Conservation (phyloP, 2,888 invertebrate species). For the Lucinisca nassula region DNA sequence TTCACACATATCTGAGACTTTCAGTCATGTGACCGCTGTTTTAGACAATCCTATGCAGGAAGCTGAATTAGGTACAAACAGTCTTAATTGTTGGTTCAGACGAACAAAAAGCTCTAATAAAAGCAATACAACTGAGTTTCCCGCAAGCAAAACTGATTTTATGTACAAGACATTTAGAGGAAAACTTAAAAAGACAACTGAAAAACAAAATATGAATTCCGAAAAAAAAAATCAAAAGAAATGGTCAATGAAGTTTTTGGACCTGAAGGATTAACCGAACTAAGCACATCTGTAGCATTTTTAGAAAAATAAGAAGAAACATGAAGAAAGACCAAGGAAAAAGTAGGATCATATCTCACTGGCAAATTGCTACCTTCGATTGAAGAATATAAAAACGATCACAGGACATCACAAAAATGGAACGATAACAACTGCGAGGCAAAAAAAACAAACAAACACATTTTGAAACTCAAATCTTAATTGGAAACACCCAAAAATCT, state of each 20-base stretch:
- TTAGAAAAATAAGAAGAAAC: not conserved
- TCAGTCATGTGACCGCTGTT: conserved; percentile 29
- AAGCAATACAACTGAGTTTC: conserved; percentile 30
- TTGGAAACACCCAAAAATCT: not conserved
- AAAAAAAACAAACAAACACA: not conserved
- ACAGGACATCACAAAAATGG: conserved; percentile 3
- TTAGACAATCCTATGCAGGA: not conserved
- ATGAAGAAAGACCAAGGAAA: not conserved
- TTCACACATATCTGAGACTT: conserved; percentile 44
- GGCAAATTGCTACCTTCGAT: conserved; percentile 24
- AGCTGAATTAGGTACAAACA: conserved; percentile 5
- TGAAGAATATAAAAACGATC: not conserved
- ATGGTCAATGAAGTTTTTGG: too few relatives aligned
- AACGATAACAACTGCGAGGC: conserved; percentile 44
- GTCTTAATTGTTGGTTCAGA: conserved; percentile 36
- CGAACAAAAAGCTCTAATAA: conserved; percentile 49
- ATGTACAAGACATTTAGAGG: too few relatives aligned
- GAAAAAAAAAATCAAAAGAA: not conserved
- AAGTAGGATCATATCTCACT: not conserved
- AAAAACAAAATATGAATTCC: too few relatives aligned
- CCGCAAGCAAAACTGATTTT: conserved; percentile 17
- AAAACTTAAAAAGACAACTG: too few relatives aligned
- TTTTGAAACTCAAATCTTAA: not conserved
- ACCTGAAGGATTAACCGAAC: not conserved
- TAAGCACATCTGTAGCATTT: too few relatives aligned